phyloP scores from a whole-genome alignment of 2,797 vertebrate genomes.

The Aeoliscus strigatus region DNA sequence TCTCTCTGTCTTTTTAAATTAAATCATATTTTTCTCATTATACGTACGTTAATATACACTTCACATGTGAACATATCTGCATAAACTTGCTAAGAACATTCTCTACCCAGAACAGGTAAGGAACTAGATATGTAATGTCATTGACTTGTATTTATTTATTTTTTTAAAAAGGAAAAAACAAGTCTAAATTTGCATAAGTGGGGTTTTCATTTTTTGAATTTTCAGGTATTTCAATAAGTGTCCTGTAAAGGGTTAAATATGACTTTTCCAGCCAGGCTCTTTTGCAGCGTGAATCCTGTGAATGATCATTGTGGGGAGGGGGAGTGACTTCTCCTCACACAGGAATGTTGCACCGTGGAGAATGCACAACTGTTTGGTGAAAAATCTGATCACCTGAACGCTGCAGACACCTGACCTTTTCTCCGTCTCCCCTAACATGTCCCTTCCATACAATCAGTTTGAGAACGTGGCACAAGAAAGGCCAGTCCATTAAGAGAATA shows the following conservation, averaged over 20 bases:
- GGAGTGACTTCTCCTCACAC: constrained; percentile 25
- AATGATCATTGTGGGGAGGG: too few species aligned
- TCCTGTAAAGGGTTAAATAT: neutral
- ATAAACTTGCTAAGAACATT: too few species aligned
- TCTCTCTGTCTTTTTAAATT: too few species aligned
- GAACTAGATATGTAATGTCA: neutral
- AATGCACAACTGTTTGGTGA: constrained; percentile 81
- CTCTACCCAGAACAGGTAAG: too few species aligned
- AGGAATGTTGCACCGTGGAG: constrained; percentile 63
- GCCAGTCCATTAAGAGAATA: constrained; percentile 86
- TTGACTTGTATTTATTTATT: too few species aligned
- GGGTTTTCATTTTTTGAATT: too few species aligned
- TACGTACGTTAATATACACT: too few species aligned
- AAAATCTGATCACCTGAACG: constrained; percentile 81
- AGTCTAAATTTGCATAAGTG: too few species aligned
- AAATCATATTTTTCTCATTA: too few species aligned
- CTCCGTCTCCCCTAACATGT: constrained; percentile 80
- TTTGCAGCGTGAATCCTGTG: constrained; percentile 1
- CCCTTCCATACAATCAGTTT: constrained; percentile 78
- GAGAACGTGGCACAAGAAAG: constrained; percentile 75
- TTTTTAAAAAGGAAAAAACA: too few species aligned
- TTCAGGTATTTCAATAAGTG: neutral
- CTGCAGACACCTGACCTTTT: constrained; percentile 85
- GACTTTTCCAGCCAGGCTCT: too few species aligned
- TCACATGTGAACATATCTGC: too few species aligned